A percentile compares a stretch with the other conserved stretches of the same genome.
These are phyloP conservation scores for Caenorhabditis afra DNA, from an alignment of 2,888 invertebrate species.

Conservation along the genomic window DNA sequence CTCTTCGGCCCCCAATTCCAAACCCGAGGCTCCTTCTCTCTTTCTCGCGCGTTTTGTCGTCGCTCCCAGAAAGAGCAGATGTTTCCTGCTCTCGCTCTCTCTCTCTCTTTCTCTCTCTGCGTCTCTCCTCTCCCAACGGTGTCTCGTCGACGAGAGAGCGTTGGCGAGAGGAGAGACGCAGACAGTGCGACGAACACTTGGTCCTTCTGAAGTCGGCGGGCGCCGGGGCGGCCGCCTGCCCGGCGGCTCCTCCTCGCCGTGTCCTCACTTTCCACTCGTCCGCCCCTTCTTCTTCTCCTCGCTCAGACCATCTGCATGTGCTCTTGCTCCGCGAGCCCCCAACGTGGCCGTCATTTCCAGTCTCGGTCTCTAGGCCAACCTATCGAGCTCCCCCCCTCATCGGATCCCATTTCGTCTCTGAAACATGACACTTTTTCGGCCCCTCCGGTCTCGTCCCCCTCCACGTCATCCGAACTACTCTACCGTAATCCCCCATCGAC, in stretches of 20 bases:
- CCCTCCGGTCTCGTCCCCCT: slow-evolving; percentile 1
- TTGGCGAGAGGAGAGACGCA: not conserved
- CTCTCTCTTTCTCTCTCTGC: slow-evolving; percentile 15
- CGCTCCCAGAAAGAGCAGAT: slow-evolving; percentile 37
- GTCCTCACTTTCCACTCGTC: slow-evolving; percentile 11
- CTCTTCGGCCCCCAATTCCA: slow-evolving; percentile 18
- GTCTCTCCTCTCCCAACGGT: slow-evolving; percentile 4
- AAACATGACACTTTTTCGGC: slow-evolving; percentile 41
- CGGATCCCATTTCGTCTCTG: slow-evolving; percentile 2
- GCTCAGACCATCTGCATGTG: not conserved
- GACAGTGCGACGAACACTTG: slow-evolving; percentile 35
- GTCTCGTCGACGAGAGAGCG: slow-evolving; percentile 11
- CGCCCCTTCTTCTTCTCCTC: slow-evolving; percentile 4
- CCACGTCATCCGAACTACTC: slow-evolving; percentile 33
- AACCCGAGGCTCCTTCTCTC: slow-evolving; percentile 12
- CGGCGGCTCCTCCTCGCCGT: slow-evolving; percentile 15
- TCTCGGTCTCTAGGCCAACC: not conserved
- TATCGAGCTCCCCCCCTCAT: slow-evolving; percentile 2
- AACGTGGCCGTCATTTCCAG: not conserved
- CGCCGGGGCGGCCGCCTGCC: slow-evolving; percentile 8
- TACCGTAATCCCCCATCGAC: slow-evolving; percentile 39
- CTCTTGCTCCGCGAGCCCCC: not conserved
- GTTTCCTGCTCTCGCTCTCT: slow-evolving; percentile 28
- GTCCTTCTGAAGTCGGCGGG: slow-evolving; percentile 51
- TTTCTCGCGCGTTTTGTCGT: not conserved